Evolutionary conservation across 2,113 vertebrate species (phyloP), one percentile per base, ranked within the genome.

Genomic region (Chiloscyllium plagiosum): DNA sequence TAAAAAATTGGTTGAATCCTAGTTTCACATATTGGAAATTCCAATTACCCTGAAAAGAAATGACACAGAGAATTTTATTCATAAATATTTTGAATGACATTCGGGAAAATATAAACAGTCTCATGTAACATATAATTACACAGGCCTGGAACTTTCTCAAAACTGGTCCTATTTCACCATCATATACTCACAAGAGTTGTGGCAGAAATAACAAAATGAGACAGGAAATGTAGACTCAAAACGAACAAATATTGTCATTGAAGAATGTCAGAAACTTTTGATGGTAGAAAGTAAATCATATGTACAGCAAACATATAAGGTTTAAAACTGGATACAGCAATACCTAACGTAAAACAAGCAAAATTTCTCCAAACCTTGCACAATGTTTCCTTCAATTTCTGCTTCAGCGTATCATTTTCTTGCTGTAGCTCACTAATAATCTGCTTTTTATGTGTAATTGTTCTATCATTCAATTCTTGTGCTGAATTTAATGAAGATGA

Each of bases 391-490:
- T 96, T 96, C 96, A 96, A 96, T 96, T 96, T 96, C 92, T 97
- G 96, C 96, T 96, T 96, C 96, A 97, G 96, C 96, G 96, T 96
- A 65, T 96, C 42, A 96, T 96, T 97, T 96, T 97, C 97, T 87
- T 96, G 95, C 96, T 96, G 96, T 85, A 97, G 96, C 96, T 97
- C 96, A 61, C 96, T 96, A 87, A 96, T 95, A 96, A 96, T 96
- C 96, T 96, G 96, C 96, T 97, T 97, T 96, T 97, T 97, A 96
- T 96, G 66, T 72, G 96, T 96, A 96, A 97, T 96, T 56, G 96
- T 96, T 96, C 96, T 97, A 96, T 96, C 97, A 96, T 97, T 96
- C 96, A 96, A 97, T 42, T 97, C 96, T 96, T 97, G 96, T 50
- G 97, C 95, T 96, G 96, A 96, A 96, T 50, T 96, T 94, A 96